Base-by-base conservation (phyloP, 2,113 vertebrate genomes). In the Glaucidium brasilianum region DNA sequence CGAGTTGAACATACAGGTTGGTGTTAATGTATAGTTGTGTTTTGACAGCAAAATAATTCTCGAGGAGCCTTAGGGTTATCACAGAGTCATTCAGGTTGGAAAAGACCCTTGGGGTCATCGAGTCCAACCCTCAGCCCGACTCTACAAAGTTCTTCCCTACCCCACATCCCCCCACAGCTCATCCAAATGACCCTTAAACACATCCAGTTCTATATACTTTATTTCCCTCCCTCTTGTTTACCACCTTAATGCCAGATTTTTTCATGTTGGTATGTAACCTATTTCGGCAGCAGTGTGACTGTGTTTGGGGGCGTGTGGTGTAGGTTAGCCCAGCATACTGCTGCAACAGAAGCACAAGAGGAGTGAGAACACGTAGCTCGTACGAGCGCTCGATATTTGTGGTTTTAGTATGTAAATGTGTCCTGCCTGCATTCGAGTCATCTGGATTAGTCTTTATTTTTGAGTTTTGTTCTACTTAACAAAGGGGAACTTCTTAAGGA, bases 1-100 rank as follows among this genome's bases (percentile, higher is more conserved):
- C 0, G 3, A 53, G 35, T 11, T 4, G 2, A 69, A 34, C 9
- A 0, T 2, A 6, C 16, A 63, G 47, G 10, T 45, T 50, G 49
- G 29, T 68, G 19, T 58, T 39, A 39, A 63, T 5, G 5, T 7
- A 19, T 0, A 21, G 34, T 8, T 19, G 29, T 34, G 2, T 47
- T 49, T 60, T 20, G n/a, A 5, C 26, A 58, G 45, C 8, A 10
- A 4, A 37, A 43, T 9, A 49, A 8, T 55, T 53, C 35, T n/a
- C 15, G 34, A 78, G 23, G n/a, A 67, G 32, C 64, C 9, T 45
- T 43, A 13, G 5, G 8, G 34, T 45, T 45, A 45, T 45, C 43
- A 45, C 16, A 45, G 43, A 45, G 18, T 45, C 43, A 45, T 8
- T 45, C 43, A 45, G 43, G 43, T 8, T 45, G 43, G 43, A 45